A percentile compares a stretch with the other conserved stretches of the same genome.
Evolutionary conservation across 1,140 invertebrate species (phyloP).

Genomic region (Drosophila neocordata): DNA sequence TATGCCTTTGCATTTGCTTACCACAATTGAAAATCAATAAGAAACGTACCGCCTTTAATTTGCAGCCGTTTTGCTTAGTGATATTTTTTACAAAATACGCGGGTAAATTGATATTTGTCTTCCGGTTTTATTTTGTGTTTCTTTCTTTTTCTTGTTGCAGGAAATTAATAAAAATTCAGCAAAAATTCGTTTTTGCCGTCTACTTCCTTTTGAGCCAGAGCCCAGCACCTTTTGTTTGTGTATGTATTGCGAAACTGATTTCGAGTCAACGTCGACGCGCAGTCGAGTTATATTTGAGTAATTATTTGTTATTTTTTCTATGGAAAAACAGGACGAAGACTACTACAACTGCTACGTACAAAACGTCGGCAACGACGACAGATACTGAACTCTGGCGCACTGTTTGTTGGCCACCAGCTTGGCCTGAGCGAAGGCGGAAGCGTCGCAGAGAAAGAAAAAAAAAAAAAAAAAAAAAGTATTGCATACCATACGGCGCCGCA

Average conservation of each 20-base stretch:
- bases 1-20: slow-evolving; percentile 45
- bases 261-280: slow-evolving; percentile 45
- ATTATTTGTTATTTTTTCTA: slow-evolving; percentile 74
- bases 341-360: not conserved
- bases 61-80: slow-evolving; percentile 15
- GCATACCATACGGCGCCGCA: slow-evolving; percentile 64
- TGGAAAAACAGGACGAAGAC: slow-evolving; percentile 31
- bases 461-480: slow-evolving; percentile 50
- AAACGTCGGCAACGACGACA: slow-evolving; percentile 41
- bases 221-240: slow-evolving; percentile 82
- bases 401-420: slow-evolving; percentile 9
- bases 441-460: slow-evolving; percentile 8
- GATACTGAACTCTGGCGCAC: slow-evolving; percentile 54
- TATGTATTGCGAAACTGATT: slow-evolving; percentile 83
- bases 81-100: not conserved
- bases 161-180: slow-evolving; percentile 48
- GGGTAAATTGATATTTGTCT: slow-evolving; percentile 6
- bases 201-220: slow-evolving; percentile 66
- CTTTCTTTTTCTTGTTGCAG: slow-evolving; percentile 27
- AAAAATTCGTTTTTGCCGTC: slow-evolving; percentile 51
- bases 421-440: slow-evolving; percentile 42
- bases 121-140: slow-evolving; percentile 34
- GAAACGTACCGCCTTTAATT: slow-evolving; percentile 46
- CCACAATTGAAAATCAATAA: slow-evolving; percentile 79
- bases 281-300: slow-evolving; percentile 61